These are phyloP conservation scores for Salvelinus sp. DNA, from an alignment of 2,113 vertebrate species.

Conservation along the genomic window DNA sequence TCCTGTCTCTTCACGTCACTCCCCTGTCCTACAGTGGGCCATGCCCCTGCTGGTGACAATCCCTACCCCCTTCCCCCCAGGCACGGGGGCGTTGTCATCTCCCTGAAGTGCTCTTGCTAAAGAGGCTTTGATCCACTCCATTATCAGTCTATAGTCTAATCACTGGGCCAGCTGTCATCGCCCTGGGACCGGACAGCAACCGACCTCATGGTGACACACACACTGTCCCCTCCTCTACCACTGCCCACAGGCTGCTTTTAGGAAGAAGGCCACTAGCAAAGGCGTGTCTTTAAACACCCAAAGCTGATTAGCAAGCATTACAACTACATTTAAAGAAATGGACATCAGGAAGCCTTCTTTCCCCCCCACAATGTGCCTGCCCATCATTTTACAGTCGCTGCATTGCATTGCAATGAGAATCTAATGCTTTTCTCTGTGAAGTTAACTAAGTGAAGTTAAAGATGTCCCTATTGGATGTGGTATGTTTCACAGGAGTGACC, in stretches of 20 bases:
- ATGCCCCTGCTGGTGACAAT: not conserved
- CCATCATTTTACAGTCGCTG: not conserved
- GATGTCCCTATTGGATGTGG: not conserved
- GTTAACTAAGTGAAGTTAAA: not conserved
- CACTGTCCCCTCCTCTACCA: not conserved
- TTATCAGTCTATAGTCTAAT: constrained; percentile 65
- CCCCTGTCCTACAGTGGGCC: not conserved
- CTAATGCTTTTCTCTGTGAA: not conserved
- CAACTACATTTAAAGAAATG: constrained; percentile 55
- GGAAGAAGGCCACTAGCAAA: constrained; percentile 36
- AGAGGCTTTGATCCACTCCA: constrained; percentile 66
- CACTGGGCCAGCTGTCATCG: constrained; percentile 76
- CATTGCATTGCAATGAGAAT: too few relatives aligned
- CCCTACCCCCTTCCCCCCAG: not conserved
- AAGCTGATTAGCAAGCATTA: constrained; percentile 72
- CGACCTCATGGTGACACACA: constrained; percentile 14
- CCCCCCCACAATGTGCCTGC: not conserved
- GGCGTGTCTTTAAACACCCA: constrained; percentile 72
- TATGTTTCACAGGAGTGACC: not conserved
- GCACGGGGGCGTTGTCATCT: constrained; percentile 38
- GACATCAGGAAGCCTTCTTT: constrained; percentile 39
- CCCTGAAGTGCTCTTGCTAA: constrained; percentile 61
- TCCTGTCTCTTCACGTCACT: not conserved
- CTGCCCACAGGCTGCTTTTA: constrained; percentile 50
- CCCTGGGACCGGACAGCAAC: constrained; percentile 31